Base-by-base conservation (phyloP, 2,888 invertebrate species). In the Epirrhoe alternata region DNA sequence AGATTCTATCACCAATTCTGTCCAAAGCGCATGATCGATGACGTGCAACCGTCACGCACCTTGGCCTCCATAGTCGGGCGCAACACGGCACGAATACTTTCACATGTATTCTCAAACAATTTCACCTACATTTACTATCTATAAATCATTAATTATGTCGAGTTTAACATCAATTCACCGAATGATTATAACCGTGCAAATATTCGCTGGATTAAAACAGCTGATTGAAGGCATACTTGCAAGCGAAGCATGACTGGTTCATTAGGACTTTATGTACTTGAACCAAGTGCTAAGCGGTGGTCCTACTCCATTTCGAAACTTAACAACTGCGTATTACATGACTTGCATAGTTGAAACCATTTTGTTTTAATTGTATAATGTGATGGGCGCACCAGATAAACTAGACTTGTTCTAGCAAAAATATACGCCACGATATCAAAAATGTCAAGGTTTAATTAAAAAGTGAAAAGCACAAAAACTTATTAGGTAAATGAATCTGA, bases 41-140 rank as follows among this genome's bases (percentile, higher is more conserved):
- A 75, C 73, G 83, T 84, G 83, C 79, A 77, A 75, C 86, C 80
- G 88, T 86, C 80, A 75, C 88, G 89, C 89, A 80, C 80, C 78
- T 78, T 71, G 70, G 42, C 33, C 80, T 73, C 74, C 38, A 42
- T 12, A 12, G 38, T 42, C 80, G 80, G 79, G 79, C 81, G 77
- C 77, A 68, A 69, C 83, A 77, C 78, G 70, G 70, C 70, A 69
- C 68, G 70, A 70, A 75, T 77, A 76, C 89, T 90, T 90, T 91
- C 90, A 87, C 89, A 86, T 88, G 83, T 77, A 81, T 79, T 77
- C 52, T 83, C 76, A 78, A 73, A 76, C 77, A 86, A 81, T 89
- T 88, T 88, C 85, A 87, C 87, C 87, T 80, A 87, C 82, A 84
- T 88, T 77, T 78, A 14, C 66, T 70, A 76, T 77, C 74, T 72